Percentiles rank a stretch among this genome's conserved stretches.
phyloP scores from a whole-genome alignment of 2,113 vertebrate species.

The Pteronura brasiliensis region DNA sequence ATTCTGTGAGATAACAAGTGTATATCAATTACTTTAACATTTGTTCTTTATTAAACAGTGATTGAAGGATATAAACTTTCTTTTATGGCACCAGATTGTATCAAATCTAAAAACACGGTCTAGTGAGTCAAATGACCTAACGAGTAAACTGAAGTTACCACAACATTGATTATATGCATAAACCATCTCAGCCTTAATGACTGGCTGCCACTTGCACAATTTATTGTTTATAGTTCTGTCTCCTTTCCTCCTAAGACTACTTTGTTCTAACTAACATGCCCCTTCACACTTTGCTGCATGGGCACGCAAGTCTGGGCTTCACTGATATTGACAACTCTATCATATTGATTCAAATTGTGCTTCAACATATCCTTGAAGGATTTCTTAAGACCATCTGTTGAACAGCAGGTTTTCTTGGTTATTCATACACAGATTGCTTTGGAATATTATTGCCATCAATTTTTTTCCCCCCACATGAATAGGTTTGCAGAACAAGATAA shows the following conservation, averaged over 20 bases:
- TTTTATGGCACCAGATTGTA: background rate
- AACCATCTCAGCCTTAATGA: background rate
- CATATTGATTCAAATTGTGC: slow-evolving; percentile 29
- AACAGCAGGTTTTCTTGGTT: background rate
- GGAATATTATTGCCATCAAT: background rate
- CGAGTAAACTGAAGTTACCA: background rate
- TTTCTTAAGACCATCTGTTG: background rate
- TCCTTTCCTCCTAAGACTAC: background rate
- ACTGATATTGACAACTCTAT: slow-evolving; percentile 22
- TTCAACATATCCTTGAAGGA: background rate
- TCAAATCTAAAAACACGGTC: background rate
- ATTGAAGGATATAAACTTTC: background rate
- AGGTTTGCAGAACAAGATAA: background rate
- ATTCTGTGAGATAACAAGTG: background rate
- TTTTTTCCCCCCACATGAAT: background rate
- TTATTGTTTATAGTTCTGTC: background rate
- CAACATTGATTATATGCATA: background rate
- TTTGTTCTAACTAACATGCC: background rate
- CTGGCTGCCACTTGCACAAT: background rate
- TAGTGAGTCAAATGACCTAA: background rate
- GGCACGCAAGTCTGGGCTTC: background rate
- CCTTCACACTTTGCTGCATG: background rate
- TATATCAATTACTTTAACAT: background rate
- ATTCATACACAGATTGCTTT: background rate
- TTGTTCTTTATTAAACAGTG: background rate